Conservation (phyloP, 2,888 invertebrate genomes). For the Synergus umbraculus region DNA sequence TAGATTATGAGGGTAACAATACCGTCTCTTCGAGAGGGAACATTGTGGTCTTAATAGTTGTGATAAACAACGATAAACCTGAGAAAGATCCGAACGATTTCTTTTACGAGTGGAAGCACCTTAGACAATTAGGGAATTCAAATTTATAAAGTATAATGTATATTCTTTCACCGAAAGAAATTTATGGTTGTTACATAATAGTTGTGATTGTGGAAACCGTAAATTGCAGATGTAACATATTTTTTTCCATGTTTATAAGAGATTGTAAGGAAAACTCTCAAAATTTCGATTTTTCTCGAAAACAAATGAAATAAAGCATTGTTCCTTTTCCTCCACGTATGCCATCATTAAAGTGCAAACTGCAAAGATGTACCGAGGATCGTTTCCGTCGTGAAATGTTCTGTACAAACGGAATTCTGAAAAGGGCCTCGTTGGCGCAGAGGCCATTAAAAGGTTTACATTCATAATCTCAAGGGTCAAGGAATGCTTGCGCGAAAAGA, state of each 20-base stretch:
- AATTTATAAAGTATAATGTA: too few relatives aligned
- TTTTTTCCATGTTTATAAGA: too few relatives aligned
- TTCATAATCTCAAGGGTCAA: conserved; percentile 66
- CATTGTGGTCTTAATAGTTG: not conserved
- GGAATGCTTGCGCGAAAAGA: conserved; percentile 63
- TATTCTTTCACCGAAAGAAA: too few relatives aligned
- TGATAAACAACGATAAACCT: not conserved
- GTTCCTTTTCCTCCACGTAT: not conserved
- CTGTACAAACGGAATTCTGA: conserved; percentile 51
- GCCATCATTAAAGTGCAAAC: conserved; percentile 24
- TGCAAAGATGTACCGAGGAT: conserved; percentile 19
- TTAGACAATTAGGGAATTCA: too few relatives aligned
- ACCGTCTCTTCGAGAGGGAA: not conserved
- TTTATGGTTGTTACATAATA: too few relatives aligned
- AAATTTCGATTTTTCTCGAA: not conserved
- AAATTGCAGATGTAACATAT: too few relatives aligned
- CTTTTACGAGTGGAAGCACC: too few relatives aligned
- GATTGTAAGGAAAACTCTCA: not conserved
- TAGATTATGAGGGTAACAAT: not conserved
- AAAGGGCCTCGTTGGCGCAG: conserved; percentile 61
- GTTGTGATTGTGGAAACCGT: too few relatives aligned
- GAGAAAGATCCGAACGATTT: not conserved
- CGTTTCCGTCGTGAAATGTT: conserved; percentile 21
- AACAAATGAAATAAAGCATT: not conserved
- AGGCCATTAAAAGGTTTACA: conserved; percentile 68